Percentiles rank a stretch among this genome's conserved stretches.
Conservation (phyloP, 2,113 vertebrate genomes). For the Myotis brandtii region DNA sequence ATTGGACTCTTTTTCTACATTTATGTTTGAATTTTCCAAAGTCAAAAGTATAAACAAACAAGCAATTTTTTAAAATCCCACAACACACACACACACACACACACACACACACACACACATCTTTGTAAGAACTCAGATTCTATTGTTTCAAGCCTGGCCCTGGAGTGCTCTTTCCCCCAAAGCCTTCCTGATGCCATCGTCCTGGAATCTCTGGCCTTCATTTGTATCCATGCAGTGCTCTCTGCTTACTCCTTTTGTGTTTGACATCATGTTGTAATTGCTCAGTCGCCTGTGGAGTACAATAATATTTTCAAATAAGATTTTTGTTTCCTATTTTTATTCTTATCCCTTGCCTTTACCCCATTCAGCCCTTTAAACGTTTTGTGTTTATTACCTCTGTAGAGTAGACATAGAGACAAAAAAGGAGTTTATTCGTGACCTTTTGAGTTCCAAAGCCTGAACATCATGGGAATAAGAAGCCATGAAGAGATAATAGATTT, state of each 20-base stretch:
- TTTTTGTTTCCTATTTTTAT: slow-evolving; percentile 25
- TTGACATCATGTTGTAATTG: not conserved
- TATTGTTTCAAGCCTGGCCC: not conserved
- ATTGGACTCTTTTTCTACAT: not conserved
- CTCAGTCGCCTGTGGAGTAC: not conserved
- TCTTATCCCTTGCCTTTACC: not conserved
- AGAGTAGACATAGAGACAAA: not conserved
- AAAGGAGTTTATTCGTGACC: not conserved
- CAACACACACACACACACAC: not conserved
- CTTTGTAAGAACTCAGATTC: not conserved
- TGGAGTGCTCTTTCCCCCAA: not conserved
- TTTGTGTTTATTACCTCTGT: not conserved
- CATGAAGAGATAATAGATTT: not conserved
- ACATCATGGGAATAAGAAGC: not conserved
- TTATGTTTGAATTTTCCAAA: not conserved
- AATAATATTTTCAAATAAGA: slow-evolving; percentile 9
- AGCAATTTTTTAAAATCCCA: not conserved
- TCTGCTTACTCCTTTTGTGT: not conserved
- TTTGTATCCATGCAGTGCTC: not conserved
- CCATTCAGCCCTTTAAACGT: not conserved
- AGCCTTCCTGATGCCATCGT: not conserved
- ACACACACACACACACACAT: not conserved
- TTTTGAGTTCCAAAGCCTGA: not conserved
- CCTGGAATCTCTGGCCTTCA: not conserved
- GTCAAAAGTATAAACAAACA: not conserved